Percentiles rank a stretch among this genome's conserved stretches.
Evolutionary conservation across 2,797 vertebrate species (phyloP).

Genomic region (Agapornis canus): DNA sequence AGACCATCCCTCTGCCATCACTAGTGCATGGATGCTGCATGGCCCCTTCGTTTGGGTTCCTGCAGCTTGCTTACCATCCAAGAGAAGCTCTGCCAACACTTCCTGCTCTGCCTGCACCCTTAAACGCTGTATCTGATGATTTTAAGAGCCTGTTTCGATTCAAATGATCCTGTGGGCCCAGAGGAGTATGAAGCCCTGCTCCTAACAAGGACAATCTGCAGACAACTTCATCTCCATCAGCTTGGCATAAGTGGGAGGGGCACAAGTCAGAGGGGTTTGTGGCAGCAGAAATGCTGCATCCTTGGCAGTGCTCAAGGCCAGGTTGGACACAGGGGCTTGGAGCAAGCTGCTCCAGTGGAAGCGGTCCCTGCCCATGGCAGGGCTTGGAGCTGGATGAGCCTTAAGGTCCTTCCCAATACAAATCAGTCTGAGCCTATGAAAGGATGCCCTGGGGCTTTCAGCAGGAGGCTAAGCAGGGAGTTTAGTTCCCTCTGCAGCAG

Average conservation of each 20-base stretch:
- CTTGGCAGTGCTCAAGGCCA: neutral
- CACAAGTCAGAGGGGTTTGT: no score
- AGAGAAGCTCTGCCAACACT: neutral
- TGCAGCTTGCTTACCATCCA: neutral
- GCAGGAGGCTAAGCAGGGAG: neutral
- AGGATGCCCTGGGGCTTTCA: neutral
- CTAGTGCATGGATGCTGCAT: neutral
- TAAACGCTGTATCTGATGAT: fast-evolving
- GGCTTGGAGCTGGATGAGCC: neutral
- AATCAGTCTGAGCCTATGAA: neutral
- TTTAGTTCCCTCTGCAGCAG: neutral
- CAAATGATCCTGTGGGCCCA: neutral
- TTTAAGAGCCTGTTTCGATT: neutral
- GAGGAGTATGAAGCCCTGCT: neutral
- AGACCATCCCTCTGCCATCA: neutral
- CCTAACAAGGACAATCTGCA: neutral
- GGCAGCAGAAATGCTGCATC: neutral
- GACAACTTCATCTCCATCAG: neutral
- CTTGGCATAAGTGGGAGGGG: neutral
- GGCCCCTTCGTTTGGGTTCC: neutral
- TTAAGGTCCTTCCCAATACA: neutral
- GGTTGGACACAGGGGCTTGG: neutral
- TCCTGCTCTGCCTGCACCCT: neutral
- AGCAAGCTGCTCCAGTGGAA: neutral
- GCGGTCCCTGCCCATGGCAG: neutral